These are phyloP conservation scores for Diloba caeruleocephala DNA, from an alignment of 2,888 invertebrate species.

Conservation along the genomic window DNA sequence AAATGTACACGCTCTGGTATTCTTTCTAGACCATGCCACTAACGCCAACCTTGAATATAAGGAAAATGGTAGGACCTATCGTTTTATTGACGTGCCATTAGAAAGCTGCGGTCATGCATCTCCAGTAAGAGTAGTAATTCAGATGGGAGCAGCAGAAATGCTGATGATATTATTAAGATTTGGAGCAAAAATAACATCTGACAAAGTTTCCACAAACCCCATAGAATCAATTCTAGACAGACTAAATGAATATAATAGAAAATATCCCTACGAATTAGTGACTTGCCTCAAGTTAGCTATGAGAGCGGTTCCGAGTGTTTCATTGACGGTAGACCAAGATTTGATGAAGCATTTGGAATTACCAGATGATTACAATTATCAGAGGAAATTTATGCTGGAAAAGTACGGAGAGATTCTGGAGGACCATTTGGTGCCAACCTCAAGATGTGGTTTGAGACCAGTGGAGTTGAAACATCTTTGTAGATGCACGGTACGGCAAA, in stretches of 20 bases:
- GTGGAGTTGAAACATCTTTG: constrained; percentile 94
- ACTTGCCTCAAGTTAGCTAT: constrained; percentile 91
- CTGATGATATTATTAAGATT: constrained; percentile 92
- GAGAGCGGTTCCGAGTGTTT: constrained; percentile 90
- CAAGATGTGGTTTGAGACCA: constrained; percentile 90
- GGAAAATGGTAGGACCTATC: constrained; percentile 71
- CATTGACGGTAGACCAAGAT: constrained; percentile 80
- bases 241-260: constrained; percentile 90
- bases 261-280: constrained; percentile 92
- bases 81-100: constrained; percentile 94
- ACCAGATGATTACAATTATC: constrained; percentile 82
- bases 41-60: constrained; percentile 90
- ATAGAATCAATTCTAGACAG: constrained; percentile 91
- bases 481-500: constrained; percentile 91
- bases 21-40: constrained; percentile 93
- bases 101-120: constrained; percentile 94
- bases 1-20: constrained; percentile 93
- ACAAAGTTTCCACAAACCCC: constrained; percentile 89
- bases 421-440: constrained; percentile 89
- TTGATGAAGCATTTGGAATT: constrained; percentile 72
- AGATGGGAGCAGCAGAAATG: constrained; percentile 93
- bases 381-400: constrained; percentile 77
- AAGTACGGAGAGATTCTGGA: constrained; percentile 86
- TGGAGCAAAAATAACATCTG: constrained; percentile 90
- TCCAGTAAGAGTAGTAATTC: constrained; percentile 92